Base-by-base conservation (phyloP, 2,888 invertebrate genomes). In the Hyalella azteca region DNA sequence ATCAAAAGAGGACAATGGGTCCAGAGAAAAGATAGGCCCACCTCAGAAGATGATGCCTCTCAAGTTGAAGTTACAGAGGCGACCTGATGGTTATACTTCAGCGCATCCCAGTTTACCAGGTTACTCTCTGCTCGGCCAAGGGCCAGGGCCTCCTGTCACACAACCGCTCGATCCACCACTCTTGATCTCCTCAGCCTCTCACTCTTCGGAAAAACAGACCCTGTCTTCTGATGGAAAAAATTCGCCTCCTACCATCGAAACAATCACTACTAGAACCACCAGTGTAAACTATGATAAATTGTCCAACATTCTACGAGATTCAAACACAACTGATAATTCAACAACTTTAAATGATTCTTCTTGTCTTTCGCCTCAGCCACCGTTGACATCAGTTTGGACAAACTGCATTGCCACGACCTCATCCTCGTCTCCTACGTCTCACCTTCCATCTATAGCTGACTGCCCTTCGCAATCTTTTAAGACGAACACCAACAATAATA, bases 71-170 rank as follows among this genome's bases (percentile, higher is more conserved):
- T 73, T 84, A 4, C 81, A 81, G 0, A 73, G 84, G 11, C 78
- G 81, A 3, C 79, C 78, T 3, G 82, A 84, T 50, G 84, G 84
- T 41, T 84, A 84, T 54, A 80, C 84, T 2, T 84, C 84, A n/a
- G 81, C 81, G 26, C 79, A 79, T 76, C 79, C 80, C 11, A 50
- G 79, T 45, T 66, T 59, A 19, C 75, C 79, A 26, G 77, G 77
- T 7, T 41, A 80, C n/a, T 75, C 73, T 26, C 49, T 79, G 36
- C 81, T 81, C 29, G 84, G 81, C 26, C 80, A 81, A 41, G 84
- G 84, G 11, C 84, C 84, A n/a, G 84, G 84, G 2, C 84, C 84
- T 49, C 84, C 84, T 73, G 66, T 41, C 5, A 40, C 79, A 7
- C 79, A 81, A 60, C 82, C 82, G 5, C 81, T 81, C 19, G 81